A percentile compares a stretch with the other conserved stretches of the same genome.
Evolutionary conservation across 2,113 vertebrate genomes (phyloP).

Genomic region (Anarhynchus alexandrinus): DNA sequence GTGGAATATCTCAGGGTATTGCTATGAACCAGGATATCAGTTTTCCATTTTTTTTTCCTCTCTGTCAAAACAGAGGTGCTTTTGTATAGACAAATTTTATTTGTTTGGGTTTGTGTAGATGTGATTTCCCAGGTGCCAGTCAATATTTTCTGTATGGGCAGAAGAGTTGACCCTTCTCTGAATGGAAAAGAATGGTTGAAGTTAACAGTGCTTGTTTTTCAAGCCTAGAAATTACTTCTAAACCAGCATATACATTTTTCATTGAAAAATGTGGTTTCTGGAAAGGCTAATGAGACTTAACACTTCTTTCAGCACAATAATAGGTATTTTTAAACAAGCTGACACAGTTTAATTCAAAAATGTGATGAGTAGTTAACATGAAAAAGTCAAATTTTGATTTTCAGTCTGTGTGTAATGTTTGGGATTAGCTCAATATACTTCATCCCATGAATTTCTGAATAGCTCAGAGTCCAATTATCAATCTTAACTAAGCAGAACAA

Average conservation of each 20-base stretch:
- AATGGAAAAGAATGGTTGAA: background rate
- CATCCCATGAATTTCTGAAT: constrained; percentile 19
- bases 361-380: background rate
- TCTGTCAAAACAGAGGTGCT: background rate
- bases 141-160: background rate
- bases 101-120: background rate
- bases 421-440: background rate
- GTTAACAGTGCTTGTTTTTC: background rate
- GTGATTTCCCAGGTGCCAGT: background rate
- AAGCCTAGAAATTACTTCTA: background rate
- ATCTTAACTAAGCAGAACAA: constrained; percentile 47
- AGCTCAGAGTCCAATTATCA: constrained; percentile 40
- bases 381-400: background rate
- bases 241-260: background rate
- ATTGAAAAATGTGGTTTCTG: background rate
- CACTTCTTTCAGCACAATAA: background rate
- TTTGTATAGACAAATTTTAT: background rate
- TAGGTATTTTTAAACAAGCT: background rate
- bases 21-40: background rate
- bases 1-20: background rate
- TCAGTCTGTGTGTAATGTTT: background rate
- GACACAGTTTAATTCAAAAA: background rate
- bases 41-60: background rate
- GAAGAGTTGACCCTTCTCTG: background rate
- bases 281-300: background rate